Evolutionary conservation across 2,113 vertebrate genomes (phyloP).

Genomic region (Zingel zingel): DNA sequence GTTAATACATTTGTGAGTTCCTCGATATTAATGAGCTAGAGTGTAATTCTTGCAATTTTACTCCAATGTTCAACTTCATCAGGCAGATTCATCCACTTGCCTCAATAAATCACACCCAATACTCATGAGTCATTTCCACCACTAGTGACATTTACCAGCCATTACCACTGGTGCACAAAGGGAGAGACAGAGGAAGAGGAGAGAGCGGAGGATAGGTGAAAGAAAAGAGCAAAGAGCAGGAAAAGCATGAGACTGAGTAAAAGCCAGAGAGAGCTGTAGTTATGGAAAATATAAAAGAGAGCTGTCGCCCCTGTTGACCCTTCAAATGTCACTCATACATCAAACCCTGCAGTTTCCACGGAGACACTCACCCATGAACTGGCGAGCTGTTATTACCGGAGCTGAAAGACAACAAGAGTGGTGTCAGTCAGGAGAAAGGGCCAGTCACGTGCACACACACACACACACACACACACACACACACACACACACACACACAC

Average conservation of each 20-base stretch:
- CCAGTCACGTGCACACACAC: not conserved
- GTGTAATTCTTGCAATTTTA: not conserved
- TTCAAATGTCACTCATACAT: constrained; percentile 73
- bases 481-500: no score
- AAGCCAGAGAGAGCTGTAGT: constrained; percentile 45
- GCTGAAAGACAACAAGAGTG: constrained; percentile 73
- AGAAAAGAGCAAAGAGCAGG: constrained; percentile 3
- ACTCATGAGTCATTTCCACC: constrained; percentile 58
- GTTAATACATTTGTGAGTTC: not conserved
- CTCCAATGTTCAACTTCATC: not conserved
- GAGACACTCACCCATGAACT: constrained; percentile 80
- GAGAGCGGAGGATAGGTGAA: constrained; percentile 5
- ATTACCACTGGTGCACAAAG: constrained; percentile 36
- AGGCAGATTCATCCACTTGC: not conserved
- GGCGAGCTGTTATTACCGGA: constrained; percentile 67
- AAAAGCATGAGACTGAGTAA: constrained; percentile 27
- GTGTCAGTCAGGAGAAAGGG: constrained; percentile 48
- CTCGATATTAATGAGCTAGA: not conserved
- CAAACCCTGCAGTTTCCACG: constrained; percentile 64
- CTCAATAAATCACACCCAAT: constrained; percentile 11
- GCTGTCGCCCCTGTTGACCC: constrained; percentile 42
- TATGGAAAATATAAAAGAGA: constrained; percentile 48
- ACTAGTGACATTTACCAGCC: constrained; percentile 59
- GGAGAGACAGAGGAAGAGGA: not conserved
- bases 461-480: not conserved